These are phyloP conservation scores for Nibea coibor DNA, from an alignment of 2,113 vertebrate species.

Conservation along the genomic window DNA sequence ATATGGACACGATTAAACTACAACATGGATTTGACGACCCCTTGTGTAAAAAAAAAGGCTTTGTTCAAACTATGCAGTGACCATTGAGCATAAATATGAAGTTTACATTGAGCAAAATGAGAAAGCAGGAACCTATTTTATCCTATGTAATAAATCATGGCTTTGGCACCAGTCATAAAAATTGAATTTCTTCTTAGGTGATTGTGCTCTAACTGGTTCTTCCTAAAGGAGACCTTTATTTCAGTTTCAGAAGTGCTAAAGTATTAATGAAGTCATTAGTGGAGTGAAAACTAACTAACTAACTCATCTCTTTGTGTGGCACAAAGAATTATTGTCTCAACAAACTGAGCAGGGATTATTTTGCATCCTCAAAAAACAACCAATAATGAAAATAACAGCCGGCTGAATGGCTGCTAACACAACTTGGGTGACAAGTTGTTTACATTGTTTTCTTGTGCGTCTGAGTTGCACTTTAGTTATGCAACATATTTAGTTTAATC, in stretches of 20 bases:
- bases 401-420: neutral
- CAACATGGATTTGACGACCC: neutral
- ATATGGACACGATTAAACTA: neutral
- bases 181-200: neutral
- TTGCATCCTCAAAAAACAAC: neutral
- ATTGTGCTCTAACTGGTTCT: neutral
- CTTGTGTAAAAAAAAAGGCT: neutral
- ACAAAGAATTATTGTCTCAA: neutral
- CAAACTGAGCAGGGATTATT: neutral
- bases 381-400: neutral
- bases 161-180: constrained; percentile 21
- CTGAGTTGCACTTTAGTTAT: constrained; percentile 51
- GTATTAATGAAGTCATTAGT: neutral
- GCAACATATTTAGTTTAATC: constrained; percentile 63
- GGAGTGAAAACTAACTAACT: neutral
- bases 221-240: neutral
- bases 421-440: neutral
- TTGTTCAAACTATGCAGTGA: constrained; percentile 11
- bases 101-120: constrained; percentile 17
- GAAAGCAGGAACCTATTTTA: constrained; percentile 21
- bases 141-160: constrained; percentile 24
- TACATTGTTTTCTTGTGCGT: constrained; percentile 2
- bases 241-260: neutral
- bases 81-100: constrained; percentile 1
- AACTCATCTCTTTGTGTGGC: neutral